Conservation (phyloP, 2,797 vertebrate genomes). For the Coilia nasus region DNA sequence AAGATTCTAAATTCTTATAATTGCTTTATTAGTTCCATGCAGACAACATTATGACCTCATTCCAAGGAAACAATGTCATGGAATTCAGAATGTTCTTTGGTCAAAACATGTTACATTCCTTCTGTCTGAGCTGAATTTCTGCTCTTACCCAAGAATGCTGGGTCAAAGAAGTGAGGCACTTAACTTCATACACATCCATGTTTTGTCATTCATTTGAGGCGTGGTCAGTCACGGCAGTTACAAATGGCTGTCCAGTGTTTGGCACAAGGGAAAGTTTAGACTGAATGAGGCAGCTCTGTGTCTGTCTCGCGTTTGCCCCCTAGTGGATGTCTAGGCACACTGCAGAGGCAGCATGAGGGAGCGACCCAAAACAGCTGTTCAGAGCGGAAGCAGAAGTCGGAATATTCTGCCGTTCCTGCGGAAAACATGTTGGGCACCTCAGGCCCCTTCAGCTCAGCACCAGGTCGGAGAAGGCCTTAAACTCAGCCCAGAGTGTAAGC, state of each 20-base stretch:
- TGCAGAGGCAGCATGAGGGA: not conserved
- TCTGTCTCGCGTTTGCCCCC: not conserved
- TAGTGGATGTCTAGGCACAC: not conserved
- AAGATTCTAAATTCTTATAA: too few relatives aligned
- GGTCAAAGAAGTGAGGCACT: too few relatives aligned
- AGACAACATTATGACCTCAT: too few relatives aligned
- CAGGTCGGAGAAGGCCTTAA: not conserved
- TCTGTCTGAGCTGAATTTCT: too few relatives aligned
- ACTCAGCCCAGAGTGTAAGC: not conserved
- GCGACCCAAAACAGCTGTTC: not conserved
- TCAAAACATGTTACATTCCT: too few relatives aligned
- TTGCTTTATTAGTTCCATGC: too few relatives aligned
- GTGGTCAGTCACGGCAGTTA: not conserved
- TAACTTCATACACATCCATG: too few relatives aligned
- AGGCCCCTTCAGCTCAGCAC: not conserved
- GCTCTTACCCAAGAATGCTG: too few relatives aligned
- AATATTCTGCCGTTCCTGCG: not conserved
- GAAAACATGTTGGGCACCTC: not conserved
- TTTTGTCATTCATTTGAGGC: not conserved
- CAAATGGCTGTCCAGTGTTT: not conserved
- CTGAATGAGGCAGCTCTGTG: not conserved
- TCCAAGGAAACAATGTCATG: too few relatives aligned
- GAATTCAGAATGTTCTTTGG: too few relatives aligned
- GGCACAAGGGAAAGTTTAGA: not conserved
- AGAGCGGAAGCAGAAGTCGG: not conserved